phyloP scores from a whole-genome alignment of 1,140 invertebrate genomes.

The Drosophila kanapiae region DNA sequence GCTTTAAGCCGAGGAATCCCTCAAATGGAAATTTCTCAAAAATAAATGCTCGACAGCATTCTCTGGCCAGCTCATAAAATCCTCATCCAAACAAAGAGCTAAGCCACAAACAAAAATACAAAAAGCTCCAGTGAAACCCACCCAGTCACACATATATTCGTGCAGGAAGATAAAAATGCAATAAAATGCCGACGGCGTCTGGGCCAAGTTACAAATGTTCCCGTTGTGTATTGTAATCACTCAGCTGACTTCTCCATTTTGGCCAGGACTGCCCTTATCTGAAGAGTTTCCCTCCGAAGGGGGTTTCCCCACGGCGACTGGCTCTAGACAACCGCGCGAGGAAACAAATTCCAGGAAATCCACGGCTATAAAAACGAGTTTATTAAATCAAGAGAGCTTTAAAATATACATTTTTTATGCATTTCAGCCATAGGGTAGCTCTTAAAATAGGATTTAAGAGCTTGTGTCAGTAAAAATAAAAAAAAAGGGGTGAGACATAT shows the following conservation, averaged over 20 bases:
- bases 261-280: slow-evolving; percentile 8
- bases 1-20: slow-evolving; percentile 15
- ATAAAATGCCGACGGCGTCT: slow-evolving; percentile 55
- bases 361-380: slow-evolving; percentile 16
- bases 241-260: slow-evolving; percentile 29
- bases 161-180: slow-evolving; percentile 59
- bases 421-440: not conserved
- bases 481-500: not conserved
- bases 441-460: not conserved
- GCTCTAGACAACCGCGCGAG: slow-evolving; percentile 7
- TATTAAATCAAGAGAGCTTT: slow-evolving; percentile 17
- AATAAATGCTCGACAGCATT: slow-evolving; percentile 19
- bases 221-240: slow-evolving; percentile 55
- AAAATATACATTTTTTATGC: slow-evolving; percentile 17
- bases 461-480: not conserved
- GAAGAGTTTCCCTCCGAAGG: not conserved
- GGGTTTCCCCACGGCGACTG: slow-evolving; percentile 2
- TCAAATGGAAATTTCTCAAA: slow-evolving; percentile 17
- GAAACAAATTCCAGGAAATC: slow-evolving; percentile 8
- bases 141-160: not conserved
- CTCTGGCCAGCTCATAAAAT: slow-evolving; percentile 41
- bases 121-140: slow-evolving; percentile 26
- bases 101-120: slow-evolving; percentile 30
- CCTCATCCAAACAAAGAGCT: slow-evolving; percentile 28
- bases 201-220: slow-evolving; percentile 49